phyloP scores from a whole-genome alignment of 37 sponge, comb jelly and placozoan species.

The Aplysina aerophoba region DNA sequence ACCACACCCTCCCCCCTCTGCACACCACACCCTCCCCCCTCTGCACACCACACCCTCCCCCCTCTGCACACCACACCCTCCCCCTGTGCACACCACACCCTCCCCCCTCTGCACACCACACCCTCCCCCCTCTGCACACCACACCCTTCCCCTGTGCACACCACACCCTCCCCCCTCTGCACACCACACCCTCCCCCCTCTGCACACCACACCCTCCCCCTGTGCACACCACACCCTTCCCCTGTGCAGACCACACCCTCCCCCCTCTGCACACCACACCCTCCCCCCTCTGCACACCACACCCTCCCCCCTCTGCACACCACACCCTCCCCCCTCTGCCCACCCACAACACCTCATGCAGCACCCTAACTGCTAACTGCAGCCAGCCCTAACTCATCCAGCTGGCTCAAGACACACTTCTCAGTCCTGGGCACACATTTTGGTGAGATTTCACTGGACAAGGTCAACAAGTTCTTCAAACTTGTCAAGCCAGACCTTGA shows the following conservation, averaged over 20 bases:
- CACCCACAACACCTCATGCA: too few species aligned
- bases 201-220: not conserved
- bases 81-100: not conserved
- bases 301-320: not conserved
- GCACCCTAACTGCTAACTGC: too few species aligned
- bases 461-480: not conserved
- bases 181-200: not conserved
- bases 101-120: not conserved
- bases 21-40: not conserved
- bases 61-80: not conserved
- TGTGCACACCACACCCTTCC: not conserved
- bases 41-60: not conserved
- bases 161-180: not conserved
- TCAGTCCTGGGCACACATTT: not conserved
- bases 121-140: not conserved
- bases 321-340: too few species aligned
- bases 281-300: not conserved
- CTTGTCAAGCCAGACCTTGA: not conserved
- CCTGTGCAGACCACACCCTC: not conserved
- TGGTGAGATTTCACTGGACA: constrained; percentile 4
- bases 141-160: not conserved
- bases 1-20: not conserved
- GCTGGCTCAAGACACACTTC: constrained; percentile 21
- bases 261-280: not conserved
- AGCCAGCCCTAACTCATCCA: not conserved